phyloP scores from a whole-genome alignment of 2,888 invertebrate genomes.

The Parasteatoda lunata region DNA sequence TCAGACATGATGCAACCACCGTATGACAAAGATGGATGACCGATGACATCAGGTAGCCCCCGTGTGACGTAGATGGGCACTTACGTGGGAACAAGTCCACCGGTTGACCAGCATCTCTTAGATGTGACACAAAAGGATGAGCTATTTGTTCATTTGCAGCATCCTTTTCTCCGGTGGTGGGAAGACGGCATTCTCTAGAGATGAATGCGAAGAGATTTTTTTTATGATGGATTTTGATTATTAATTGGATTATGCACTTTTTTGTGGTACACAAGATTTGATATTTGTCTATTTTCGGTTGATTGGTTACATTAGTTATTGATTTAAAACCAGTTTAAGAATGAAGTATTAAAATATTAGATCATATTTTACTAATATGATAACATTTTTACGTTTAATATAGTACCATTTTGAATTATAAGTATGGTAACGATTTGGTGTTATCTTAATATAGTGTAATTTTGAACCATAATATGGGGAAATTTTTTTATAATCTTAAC shows the following conservation, averaged over 20 bases:
- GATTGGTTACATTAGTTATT: too few species aligned
- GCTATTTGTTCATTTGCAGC: constrained; percentile 16
- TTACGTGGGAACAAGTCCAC: constrained; percentile 57
- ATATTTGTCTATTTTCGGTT: too few species aligned
- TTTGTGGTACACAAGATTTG: too few species aligned
- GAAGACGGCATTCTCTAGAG: background rate
- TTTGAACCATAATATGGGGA: too few species aligned
- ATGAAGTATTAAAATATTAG: too few species aligned
- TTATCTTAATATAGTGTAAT: too few species aligned
- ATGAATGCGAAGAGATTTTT: background rate
- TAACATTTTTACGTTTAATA: too few species aligned
- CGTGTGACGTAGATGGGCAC: constrained; percentile 15
- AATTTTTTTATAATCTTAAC: too few species aligned
- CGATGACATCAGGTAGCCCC: constrained; percentile 44
- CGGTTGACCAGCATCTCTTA: constrained; percentile 34
- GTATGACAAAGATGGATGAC: constrained; percentile 44
- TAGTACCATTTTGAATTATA: too few species aligned
- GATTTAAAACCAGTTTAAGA: too few species aligned
- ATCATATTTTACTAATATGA: too few species aligned
- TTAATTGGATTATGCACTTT: background rate
- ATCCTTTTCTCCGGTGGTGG: background rate
- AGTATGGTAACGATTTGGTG: too few species aligned
- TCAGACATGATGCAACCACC: constrained; percentile 8
- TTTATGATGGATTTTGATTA: background rate
- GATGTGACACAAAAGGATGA: constrained; percentile 43